Evolutionary conservation across 2,797 vertebrate genomes (phyloP), one percentile per base, ranked within the genome.

Genomic region (Tauraco hartlaubi): DNA sequence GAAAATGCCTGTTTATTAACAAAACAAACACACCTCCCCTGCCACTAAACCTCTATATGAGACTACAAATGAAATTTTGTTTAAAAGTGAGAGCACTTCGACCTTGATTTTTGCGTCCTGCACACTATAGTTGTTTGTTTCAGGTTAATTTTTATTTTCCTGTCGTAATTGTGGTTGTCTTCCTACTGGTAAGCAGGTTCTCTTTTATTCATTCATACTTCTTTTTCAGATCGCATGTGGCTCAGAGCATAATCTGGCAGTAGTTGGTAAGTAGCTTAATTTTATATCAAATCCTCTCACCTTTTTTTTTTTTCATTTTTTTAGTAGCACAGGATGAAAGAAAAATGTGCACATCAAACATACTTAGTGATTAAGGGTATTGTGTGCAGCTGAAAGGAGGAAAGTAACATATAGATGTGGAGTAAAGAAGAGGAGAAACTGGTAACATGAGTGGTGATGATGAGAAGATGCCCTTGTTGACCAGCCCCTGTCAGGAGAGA

Each of bases 211-310:
- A 78, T 94, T 97, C 58, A 11, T 85, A 37, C 92, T 95, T 94
- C 56, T 94, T 97, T 97, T 95, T 71, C 98, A 99, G 99, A 97
- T 99, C 5, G 97, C 98, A 2, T 99, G 99, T 97, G 99, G 99
- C 96, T 99, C 99, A 35, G 99, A 99, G 97, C 99, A 99, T 96
- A 99, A 98, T 97, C 98, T 99, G 88, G 99, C 99, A 77, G 91
- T 99, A 95, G 97, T 99, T 92, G 99, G 99, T 99, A 96, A 99
- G 99, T 99, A 73, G 68, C 68, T 95, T 96, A 68, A 94, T 91
- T 96, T 96, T 90, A 25, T 96, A 88, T 87, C 35, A 77, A 94
- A 74, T 86, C 43, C 25, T 82, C 41, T 87, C 66, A 80, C 75
- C 19, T 61, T 56, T 93, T 94, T 41, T 41, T 56, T 93, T 94